Percentiles rank a stretch among this genome's conserved stretches.
phyloP scores from a whole-genome alignment of 2,113 vertebrate genomes.

The Nerophis ophidion region DNA sequence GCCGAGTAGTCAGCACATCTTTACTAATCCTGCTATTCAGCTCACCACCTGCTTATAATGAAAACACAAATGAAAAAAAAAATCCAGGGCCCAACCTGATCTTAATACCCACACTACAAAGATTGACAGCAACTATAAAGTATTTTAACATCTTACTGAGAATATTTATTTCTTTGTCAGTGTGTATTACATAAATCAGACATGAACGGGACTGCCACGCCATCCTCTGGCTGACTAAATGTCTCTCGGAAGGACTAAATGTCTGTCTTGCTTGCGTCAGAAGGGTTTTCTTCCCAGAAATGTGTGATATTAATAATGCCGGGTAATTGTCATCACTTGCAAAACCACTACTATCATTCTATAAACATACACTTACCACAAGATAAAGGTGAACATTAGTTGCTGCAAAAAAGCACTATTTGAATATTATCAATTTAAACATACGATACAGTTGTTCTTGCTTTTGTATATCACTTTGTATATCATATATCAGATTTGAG shows the following conservation, averaged over 20 bases:
- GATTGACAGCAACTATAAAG: slow-evolving; percentile 42
- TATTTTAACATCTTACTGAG: not conserved
- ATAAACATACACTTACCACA: too few species aligned
- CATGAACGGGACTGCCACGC: not conserved
- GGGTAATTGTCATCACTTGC: too few species aligned
- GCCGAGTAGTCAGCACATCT: slow-evolving; percentile 48
- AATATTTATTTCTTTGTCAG: not conserved
- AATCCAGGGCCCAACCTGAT: slow-evolving; percentile 40
- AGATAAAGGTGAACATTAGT: too few species aligned
- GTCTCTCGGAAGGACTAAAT: not conserved
- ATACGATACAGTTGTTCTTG: too few species aligned
- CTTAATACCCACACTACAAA: slow-evolving; percentile 26
- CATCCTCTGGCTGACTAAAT: not conserved
- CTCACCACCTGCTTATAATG: slow-evolving; percentile 53
- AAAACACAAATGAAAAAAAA: slow-evolving; percentile 61
- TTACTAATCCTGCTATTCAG: slow-evolving; percentile 62
- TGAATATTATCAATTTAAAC: too few species aligned
- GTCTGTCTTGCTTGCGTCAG: not conserved
- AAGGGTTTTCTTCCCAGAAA: not conserved
- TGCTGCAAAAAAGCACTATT: too few species aligned
- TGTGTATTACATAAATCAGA: not conserved
- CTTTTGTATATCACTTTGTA: too few species aligned
- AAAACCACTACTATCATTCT: too few species aligned
- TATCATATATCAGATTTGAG: too few species aligned
- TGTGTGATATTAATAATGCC: not conserved